Base-by-base conservation (phyloP, 2,888 invertebrate genomes). In the Eupithecia pulchellata region DNA sequence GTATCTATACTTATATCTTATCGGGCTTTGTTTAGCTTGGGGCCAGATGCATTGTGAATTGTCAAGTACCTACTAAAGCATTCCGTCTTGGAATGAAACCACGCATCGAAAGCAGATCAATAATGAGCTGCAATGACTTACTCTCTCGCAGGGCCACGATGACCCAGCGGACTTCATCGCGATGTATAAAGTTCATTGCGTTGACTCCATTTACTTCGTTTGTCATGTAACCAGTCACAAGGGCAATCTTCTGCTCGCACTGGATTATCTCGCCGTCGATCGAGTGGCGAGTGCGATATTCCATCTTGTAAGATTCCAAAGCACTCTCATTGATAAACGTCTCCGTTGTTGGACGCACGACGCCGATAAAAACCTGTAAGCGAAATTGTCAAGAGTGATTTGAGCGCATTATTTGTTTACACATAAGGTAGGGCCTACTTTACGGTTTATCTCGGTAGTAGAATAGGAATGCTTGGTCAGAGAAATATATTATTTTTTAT, bases 151-250 rank as follows among this genome's bases (percentile, higher is more conserved):
- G 95, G 0, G 97, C 98, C 68, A 97, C 96, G 89, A 98, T 96
- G 11, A 98, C 97, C 97, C 97, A 98, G 79, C 97, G 96, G 14
- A 97, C 97, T 89, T 98, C 98, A 77, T 98, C 97, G 74, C 96
- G 95, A 88, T 98, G 97, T 96, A 99, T 98, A 85, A 97, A 98
- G 81, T 96, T 96, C 91, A 98, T 98, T 0, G 98, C 98, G 77
- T 97, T 97, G 74, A 96, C 91, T 13, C 98, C 98, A n/a, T 96
- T 95, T 6, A 98, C 97, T 91, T 98, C 98, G 74, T 97, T 96
- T 0, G 96, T 96, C 96, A 98, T 96, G 87, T 98, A 98, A 1
- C 98, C 98, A 34, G 98, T 97, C n/a, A 98, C 97, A 63, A 97
- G 94, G 0, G 98, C 97, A 78, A 98, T 98, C 80, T 98, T 96